Evolutionary conservation across 2,888 invertebrate species (phyloP).

Genomic region (Lochmaea crataegi): DNA sequence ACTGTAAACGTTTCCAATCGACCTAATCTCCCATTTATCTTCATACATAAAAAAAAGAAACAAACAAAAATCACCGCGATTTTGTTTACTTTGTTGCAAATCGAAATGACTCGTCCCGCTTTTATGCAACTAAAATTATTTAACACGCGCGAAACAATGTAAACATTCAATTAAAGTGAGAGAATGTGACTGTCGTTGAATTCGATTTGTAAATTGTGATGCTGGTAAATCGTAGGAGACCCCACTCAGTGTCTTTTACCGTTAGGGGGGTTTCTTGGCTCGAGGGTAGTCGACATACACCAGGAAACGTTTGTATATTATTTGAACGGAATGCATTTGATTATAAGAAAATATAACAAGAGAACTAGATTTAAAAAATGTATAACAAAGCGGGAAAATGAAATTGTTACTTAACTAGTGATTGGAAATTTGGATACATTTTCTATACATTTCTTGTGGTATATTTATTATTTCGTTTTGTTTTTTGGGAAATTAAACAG

Average conservation of each 20-base stretch:
- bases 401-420: no score
- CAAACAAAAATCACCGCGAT: neutral
- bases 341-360: neutral
- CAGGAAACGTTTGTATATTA: neutral
- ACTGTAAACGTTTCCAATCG: neutral
- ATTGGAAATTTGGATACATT: no score
- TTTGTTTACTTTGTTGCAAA: neutral
- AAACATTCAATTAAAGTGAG: neutral
- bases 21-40: neutral
- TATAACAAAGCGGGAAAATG: no score
- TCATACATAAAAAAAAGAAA: neutral
- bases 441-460: no score
- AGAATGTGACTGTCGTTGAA: slow-evolving; percentile 5
- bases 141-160: slow-evolving; percentile 13
- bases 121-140: neutral
- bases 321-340: neutral
- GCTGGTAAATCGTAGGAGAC: slow-evolving; percentile 5
- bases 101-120: neutral
- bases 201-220: neutral
- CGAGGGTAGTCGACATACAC: slow-evolving; percentile 2
- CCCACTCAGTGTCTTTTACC: slow-evolving; percentile 10
- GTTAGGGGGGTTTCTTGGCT: slow-evolving; percentile 10
- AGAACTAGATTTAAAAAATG: no score
- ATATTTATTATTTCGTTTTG: no score
- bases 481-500: no score